A percentile compares a stretch with the other conserved stretches of the same genome.
These are phyloP conservation scores for Laothoe populi DNA, from an alignment of 2,888 invertebrate genomes.

Conservation along the genomic window DNA sequence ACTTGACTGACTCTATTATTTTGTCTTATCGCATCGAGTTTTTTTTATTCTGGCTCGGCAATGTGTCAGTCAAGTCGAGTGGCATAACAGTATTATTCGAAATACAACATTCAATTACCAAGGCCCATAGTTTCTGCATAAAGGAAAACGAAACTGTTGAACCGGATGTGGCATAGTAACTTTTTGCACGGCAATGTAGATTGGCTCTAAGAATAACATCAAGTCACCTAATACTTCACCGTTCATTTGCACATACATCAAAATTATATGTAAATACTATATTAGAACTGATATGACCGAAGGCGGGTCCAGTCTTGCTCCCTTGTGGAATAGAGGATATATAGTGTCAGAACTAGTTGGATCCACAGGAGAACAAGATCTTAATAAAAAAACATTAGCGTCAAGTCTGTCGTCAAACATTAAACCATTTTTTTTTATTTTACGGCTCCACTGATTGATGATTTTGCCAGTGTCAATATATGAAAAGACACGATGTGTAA, in stretches of 20 bases:
- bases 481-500: no score
- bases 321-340: background rate
- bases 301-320: background rate
- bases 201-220: slow-evolving; percentile 73
- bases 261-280: slow-evolving; percentile 35
- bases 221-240: slow-evolving; percentile 57
- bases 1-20: no score
- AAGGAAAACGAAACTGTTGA: background rate
- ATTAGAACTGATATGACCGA: slow-evolving; percentile 22
- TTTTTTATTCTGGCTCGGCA: no score
- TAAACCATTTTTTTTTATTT: no score
- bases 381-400: no score
- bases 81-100: no score
- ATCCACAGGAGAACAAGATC: background rate
- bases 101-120: background rate
- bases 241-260: slow-evolving; percentile 44
- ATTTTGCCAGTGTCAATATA: no score
- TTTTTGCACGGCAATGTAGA: slow-evolving; percentile 54
- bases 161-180: slow-evolving; percentile 29
- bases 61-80: no score
- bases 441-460: no score
- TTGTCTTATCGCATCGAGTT: no score
- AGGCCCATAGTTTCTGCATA: background rate
- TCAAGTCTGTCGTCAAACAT: no score
- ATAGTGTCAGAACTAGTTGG: background rate